Conservation (phyloP, 2,888 invertebrate species). For the Carcina quercana region DNA sequence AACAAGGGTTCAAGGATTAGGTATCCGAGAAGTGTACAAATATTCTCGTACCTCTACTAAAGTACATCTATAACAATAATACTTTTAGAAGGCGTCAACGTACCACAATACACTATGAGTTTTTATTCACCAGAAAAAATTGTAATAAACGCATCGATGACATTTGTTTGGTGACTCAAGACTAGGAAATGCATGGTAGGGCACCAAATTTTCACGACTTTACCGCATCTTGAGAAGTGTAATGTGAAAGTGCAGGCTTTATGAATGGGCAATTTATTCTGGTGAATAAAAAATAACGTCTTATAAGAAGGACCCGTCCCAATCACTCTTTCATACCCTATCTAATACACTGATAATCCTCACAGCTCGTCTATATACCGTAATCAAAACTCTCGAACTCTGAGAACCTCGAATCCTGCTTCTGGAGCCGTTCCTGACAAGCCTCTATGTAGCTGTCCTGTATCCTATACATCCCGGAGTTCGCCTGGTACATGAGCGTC, state of each 20-base stretch:
- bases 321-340: slow-evolving; percentile 57
- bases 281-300: no score
- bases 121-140: no score
- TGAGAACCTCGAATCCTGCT: slow-evolving; percentile 90
- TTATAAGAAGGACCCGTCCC: slow-evolving; percentile 54
- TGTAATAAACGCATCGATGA: no score
- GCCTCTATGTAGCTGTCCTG: slow-evolving; percentile 91
- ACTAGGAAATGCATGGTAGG: no score
- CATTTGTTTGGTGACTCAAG: no score
- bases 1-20: slow-evolving; percentile 68
- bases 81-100: slow-evolving; percentile 69
- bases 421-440: slow-evolving; percentile 89
- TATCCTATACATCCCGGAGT: slow-evolving; percentile 93
- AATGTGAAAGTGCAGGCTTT: no score
- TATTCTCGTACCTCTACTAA: slow-evolving; percentile 66
- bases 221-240: no score
- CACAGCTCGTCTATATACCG: slow-evolving; percentile 76
- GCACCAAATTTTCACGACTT: no score
- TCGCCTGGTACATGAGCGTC: slow-evolving; percentile 94
- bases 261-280: no score
- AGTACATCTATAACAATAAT: slow-evolving; percentile 73
- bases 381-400: slow-evolving; percentile 89
- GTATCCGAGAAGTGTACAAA: slow-evolving; percentile 70
- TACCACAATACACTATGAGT: no score
- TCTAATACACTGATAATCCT: slow-evolving; percentile 70